Base-by-base conservation (phyloP, 2,113 vertebrate species). In the Myxocyprinus asiaticus region DNA sequence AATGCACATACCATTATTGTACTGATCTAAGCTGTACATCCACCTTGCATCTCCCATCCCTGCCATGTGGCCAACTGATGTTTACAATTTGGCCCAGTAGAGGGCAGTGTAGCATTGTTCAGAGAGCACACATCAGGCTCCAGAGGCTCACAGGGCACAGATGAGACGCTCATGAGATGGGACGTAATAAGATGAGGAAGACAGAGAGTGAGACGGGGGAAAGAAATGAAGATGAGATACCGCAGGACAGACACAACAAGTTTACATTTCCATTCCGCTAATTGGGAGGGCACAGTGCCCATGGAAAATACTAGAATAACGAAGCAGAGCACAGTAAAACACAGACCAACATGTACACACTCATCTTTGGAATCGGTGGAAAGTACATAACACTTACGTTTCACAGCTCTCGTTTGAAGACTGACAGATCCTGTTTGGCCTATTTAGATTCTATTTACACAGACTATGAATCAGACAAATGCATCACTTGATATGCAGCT, bases 251-350 rank as follows among this genome's bases (percentile, higher is more conserved):
- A 89, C 86, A 87, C 86, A 85, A 88, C 84, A 83, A 69, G 81
- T 89, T 91, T 89, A 84, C 83, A 74, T 89, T 90, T 90, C 85
- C 83, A 86, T 86, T 88, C 85, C 72, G 81, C 79, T 90, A 76
- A 79, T 50, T 79, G 80, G 77, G 85, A 45, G 84, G 80, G 86
- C 83, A 80, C 83, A 79, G 86, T 89, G 86, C 85, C 72, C 67
- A 80, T 82, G 17, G 68, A 88, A 83, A 72, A 86, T 65, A 63
- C 77, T 80, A 59, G 47, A 79, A 84, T 59, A 64, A 70, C 11
- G 44, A 64, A 58, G 45, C 10, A 17, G n/a, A 42, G 42, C n/a
- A 3, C 10, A 12, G 51, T 6, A 7, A 7, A 69, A 50, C 55
- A 61, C 10, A 44, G 51, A 76, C 47, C 67, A 63, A 33, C 33